These are phyloP conservation scores for Phoebastria nigripes DNA, from an alignment of 2,797 vertebrate species.

Conservation along the genomic window DNA sequence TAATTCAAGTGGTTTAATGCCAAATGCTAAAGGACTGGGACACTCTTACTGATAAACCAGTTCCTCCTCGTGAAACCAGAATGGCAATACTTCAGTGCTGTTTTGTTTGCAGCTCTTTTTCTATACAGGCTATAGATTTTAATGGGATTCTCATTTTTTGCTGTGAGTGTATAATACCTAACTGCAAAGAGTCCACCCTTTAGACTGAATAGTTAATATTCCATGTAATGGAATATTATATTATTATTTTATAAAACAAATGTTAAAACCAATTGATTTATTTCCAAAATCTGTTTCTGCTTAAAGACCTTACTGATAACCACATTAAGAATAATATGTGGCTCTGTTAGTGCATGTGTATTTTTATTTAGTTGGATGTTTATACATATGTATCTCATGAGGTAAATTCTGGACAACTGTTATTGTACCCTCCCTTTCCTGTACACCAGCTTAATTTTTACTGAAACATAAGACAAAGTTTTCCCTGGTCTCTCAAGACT, in stretches of 20 bases:
- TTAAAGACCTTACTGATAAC: not conserved
- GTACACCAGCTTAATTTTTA: not conserved
- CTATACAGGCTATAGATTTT: not conserved
- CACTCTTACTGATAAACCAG: not conserved
- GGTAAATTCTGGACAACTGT: conserved; percentile 42
- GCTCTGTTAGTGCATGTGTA: not conserved
- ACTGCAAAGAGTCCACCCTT: not conserved
- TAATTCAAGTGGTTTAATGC: not conserved
- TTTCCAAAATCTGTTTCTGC: not conserved
- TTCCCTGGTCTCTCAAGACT: not conserved
- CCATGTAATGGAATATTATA: not conserved
- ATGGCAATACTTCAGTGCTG: not conserved
- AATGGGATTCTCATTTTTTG: not conserved
- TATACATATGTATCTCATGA: conserved; percentile 41
- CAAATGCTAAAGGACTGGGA: not conserved
- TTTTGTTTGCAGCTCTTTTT: not conserved
- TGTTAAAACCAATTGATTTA: not conserved
- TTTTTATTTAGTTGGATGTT: conserved; percentile 51
- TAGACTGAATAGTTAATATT: not conserved
- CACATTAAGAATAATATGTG: not conserved
- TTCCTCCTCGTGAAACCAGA: not conserved
- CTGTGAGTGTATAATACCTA: not conserved
- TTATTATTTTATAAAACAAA: not conserved
- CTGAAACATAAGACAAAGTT: not conserved
- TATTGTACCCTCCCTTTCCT: conserved; percentile 59